Evolutionary conservation across 2,797 vertebrate species (phyloP), one percentile per base, ranked within the genome.

Genomic region (Rhinophrynus dorsalis): DNA sequence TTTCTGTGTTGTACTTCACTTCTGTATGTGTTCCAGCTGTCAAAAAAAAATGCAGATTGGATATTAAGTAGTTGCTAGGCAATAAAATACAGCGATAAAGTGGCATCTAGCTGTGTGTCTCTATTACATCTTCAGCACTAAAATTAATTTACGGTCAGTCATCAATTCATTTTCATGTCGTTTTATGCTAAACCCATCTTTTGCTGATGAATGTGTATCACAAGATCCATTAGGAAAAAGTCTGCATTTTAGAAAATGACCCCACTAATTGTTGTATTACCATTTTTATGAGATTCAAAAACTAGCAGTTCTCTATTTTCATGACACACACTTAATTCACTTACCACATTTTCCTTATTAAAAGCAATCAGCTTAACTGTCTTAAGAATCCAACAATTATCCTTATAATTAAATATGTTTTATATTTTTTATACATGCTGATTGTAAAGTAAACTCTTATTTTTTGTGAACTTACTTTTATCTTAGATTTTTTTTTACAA

Each of bases 131-230:
- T 85, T 90, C 84, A 89, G 88, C 91, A 88, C 89, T 95, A 94
- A 95, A 95, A 93, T 89, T 94, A 96, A 98, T 97, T 96, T 95
- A 96, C 89, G 86, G 86, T 85, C 84, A 89, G 83, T 85, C 81
- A 90, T 91, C 82, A 86, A 86, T 91, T 95, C 90, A 96, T 98
- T 94, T 95, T 92, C 92, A 95, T 94, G 91, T 93, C 89, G 6
- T 94, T 97, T 95, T 91, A 88, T 84, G 78, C 88, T 85, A 87
- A 93, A 93, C 90, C 89, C 83, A 90, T 93, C 90, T 81, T 85
- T 48, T 91, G 88, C 85, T 91, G 93, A 96, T 86, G 86, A 93
- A 90, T 84, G 80, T 82, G 83, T 81, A 82, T 86, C 89, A 84
- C 85, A 76, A 79, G 80, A 90, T 85, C 85, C 85, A 90, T 89